These are phyloP conservation scores for Pyrrhosoma nymphula DNA, from an alignment of 2,888 invertebrate species.

Conservation along the genomic window DNA sequence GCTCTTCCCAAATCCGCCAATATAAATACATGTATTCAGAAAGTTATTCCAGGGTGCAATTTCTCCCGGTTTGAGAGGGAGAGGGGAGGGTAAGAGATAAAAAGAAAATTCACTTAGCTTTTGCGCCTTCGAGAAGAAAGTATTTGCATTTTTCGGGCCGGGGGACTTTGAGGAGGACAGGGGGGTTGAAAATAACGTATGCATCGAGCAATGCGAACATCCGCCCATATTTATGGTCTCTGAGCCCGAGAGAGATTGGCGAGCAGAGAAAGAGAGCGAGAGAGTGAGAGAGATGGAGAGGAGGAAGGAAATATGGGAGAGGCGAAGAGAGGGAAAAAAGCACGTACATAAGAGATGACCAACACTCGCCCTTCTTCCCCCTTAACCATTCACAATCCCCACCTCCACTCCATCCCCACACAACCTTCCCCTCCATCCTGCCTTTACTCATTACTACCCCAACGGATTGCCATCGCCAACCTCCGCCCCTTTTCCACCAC, in stretches of 20 bases:
- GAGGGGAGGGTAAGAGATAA: neutral
- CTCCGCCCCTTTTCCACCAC: neutral
- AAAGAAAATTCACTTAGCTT: neutral
- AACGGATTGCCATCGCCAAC: slow-evolving; percentile 43
- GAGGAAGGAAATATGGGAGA: neutral
- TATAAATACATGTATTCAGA: slow-evolving; percentile 40
- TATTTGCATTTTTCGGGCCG: slow-evolving; percentile 3
- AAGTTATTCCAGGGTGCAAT: neutral
- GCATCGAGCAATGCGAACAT: slow-evolving; percentile 55
- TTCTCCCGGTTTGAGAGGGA: neutral
- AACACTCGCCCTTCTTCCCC: neutral
- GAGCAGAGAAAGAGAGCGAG: neutral
- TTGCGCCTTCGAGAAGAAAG: slow-evolving; percentile 37
- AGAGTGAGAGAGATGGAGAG: neutral
- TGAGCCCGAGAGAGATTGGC: slow-evolving; percentile 37
- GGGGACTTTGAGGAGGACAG: too few species aligned
- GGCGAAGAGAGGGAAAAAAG: slow-evolving; percentile 1
- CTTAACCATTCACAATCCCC: neutral
- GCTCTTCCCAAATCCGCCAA: slow-evolving; percentile 14
- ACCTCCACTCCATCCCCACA: neutral
- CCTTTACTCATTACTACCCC: slow-evolving; percentile 62
- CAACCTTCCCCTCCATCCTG: slow-evolving; percentile 1
- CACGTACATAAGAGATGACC: slow-evolving; percentile 53
- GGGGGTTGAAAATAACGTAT: slow-evolving; percentile 15
- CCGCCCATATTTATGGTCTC: slow-evolving; percentile 50